phyloP scores from a whole-genome alignment of 2,888 invertebrate genomes.

The Scaptomyza caliginosa region DNA sequence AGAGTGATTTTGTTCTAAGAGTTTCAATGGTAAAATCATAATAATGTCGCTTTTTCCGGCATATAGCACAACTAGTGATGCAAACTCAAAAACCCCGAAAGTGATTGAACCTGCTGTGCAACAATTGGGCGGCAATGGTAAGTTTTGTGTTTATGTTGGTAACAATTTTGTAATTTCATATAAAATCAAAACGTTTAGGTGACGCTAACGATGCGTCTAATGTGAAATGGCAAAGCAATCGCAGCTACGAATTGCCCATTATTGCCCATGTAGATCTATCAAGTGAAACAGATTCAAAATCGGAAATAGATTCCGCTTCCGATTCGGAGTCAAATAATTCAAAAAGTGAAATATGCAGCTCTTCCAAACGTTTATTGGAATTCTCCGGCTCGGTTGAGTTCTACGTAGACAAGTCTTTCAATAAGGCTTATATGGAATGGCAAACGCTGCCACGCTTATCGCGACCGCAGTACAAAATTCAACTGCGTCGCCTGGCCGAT shows the following conservation, averaged over 20 bases:
- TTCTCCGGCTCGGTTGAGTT: conserved; percentile 84
- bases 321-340: neutral
- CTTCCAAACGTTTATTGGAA: conserved; percentile 42
- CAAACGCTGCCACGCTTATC: conserved; percentile 87
- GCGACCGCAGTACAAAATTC: conserved; percentile 85
- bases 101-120: neutral
- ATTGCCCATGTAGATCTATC: neutral
- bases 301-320: neutral
- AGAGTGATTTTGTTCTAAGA: neutral
- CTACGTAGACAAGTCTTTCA: conserved; percentile 86
- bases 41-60: conserved; percentile 58
- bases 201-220: neutral
- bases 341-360: neutral
- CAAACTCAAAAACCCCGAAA: neutral
- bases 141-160: neutral
- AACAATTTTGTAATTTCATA: neutral
- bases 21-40: neutral
- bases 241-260: conserved; percentile 12
- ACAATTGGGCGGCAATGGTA: conserved; percentile 2
- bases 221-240: conserved; percentile 23
- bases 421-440: conserved; percentile 86
- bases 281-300: neutral
- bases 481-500: conserved; percentile 7
- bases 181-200: neutral
- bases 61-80: conserved; percentile 16